Percentiles rank a stretch among this genome's conserved stretches.
phyloP scores from a whole-genome alignment of 2,113 vertebrate species.

The Pristiophorus japonicus region DNA sequence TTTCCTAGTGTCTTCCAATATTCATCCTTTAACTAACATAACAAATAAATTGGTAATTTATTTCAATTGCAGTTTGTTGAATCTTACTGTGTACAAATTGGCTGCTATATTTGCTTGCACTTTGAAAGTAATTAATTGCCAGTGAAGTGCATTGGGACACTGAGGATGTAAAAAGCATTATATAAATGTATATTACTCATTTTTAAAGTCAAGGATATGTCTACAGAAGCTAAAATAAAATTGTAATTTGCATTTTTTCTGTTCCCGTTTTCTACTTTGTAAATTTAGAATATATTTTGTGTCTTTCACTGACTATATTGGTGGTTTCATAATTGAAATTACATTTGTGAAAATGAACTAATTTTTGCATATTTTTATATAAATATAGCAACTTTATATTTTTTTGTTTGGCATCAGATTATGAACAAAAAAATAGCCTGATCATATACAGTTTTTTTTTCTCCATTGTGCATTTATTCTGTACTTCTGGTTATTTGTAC shows the following conservation, averaged over 20 bases:
- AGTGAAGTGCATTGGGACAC: background rate
- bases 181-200: background rate
- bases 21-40: background rate
- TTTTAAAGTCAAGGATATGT: background rate
- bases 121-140: background rate
- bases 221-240: background rate
- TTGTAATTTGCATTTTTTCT: background rate
- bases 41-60: background rate
- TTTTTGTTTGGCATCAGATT: background rate
- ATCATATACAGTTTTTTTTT: background rate
- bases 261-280: background rate
- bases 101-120: background rate
- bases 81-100: background rate
- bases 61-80: background rate
- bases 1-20: background rate
- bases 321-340: background rate
- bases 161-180: background rate
- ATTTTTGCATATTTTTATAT: background rate
- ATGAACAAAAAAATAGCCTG: background rate
- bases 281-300: background rate
- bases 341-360: background rate
- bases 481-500: background rate
- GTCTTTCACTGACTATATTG: background rate
- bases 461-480: background rate
- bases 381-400: no score